These are phyloP conservation scores for Leucoraja erinaceus DNA, from an alignment of 2,113 vertebrate species.

Conservation along the genomic window DNA sequence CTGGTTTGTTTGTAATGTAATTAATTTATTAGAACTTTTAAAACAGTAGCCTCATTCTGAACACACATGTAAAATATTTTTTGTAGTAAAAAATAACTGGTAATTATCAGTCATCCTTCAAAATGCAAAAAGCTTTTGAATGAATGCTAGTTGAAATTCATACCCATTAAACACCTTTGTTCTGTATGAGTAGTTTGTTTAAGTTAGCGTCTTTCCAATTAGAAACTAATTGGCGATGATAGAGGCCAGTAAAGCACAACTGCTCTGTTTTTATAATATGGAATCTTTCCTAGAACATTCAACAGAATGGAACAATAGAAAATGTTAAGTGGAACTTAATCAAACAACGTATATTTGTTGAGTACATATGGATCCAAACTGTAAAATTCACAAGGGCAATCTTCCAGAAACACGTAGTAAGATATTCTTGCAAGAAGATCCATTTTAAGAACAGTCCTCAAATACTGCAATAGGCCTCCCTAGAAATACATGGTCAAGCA, in stretches of 20 bases:
- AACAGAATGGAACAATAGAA: constrained; percentile 8
- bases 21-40: not conserved
- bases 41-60: not conserved
- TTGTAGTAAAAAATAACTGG: not conserved
- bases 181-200: not conserved
- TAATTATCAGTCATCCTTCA: too few species aligned
- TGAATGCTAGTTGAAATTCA: not conserved
- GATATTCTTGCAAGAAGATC: not conserved
- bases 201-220: not conserved
- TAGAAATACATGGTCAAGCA: too few species aligned
- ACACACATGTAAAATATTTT: not conserved
- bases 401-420: not conserved
- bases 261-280: not conserved
- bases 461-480: too few species aligned
- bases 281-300: not conserved
- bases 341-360: not conserved
- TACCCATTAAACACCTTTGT: not conserved
- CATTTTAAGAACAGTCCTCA: not conserved
- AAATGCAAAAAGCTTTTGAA: not conserved
- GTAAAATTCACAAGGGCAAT: not conserved
- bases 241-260: not conserved
- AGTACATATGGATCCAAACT: not conserved
- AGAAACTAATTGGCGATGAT: not conserved
- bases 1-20: not conserved
- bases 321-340: not conserved